These are phyloP conservation scores for Malurus elegans DNA, from an alignment of 2,113 vertebrate genomes.

Conservation along the genomic window DNA sequence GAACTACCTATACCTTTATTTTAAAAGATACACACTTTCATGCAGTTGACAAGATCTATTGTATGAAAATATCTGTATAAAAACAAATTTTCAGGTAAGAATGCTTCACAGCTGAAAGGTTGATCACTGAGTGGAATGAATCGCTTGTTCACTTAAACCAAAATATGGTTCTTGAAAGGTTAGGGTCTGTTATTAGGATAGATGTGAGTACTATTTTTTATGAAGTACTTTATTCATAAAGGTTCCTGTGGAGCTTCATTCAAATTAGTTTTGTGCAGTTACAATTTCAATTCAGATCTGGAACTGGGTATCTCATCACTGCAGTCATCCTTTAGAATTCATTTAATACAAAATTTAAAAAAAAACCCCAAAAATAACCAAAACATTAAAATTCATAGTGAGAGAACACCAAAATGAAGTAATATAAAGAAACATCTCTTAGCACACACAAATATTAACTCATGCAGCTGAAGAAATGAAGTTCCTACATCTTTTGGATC, in stretches of 20 bases:
- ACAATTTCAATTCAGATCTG: background rate
- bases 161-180: background rate
- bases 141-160: background rate
- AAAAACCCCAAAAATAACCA: rapidly evolving
- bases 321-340: background rate
- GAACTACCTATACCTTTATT: background rate
- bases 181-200: background rate
- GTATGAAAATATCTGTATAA: background rate
- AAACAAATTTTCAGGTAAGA: background rate
- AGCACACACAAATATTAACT: background rate
- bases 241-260: background rate
- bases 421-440: background rate
- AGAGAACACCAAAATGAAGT: background rate
- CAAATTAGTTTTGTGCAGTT: background rate
- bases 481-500: background rate
- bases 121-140: background rate
- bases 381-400: background rate
- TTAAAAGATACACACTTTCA: background rate
- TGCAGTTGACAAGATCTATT: background rate
- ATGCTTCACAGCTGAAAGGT: background rate
- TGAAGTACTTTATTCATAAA: background rate
- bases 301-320: background rate
- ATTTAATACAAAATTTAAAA: background rate
- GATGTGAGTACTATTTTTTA: background rate
- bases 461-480: background rate